phyloP scores from a whole-genome alignment of 2,113 vertebrate species.

The human (Homo sapiens) region DNA sequence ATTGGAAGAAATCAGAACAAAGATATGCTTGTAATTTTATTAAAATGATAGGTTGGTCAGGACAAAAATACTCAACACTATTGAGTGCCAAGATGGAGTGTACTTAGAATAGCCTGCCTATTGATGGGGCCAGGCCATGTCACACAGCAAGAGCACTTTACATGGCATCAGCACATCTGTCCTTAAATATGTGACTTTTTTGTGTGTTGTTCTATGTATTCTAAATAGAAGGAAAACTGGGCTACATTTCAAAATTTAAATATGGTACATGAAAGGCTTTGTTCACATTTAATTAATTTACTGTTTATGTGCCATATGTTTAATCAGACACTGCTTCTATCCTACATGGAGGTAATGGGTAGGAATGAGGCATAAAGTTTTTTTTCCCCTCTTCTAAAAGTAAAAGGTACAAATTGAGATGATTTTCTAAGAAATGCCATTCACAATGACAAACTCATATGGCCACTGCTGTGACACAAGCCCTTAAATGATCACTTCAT shows the following conservation, averaged over 20 bases:
- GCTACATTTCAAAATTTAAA: constrained; percentile 71
- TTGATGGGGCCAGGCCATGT: background rate
- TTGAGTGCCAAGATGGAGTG: background rate
- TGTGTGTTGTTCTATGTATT: constrained; percentile 19
- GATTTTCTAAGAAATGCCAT: constrained; percentile 51
- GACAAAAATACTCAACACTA: background rate
- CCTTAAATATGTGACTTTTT: background rate
- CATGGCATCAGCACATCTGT: background rate
- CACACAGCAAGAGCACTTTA: background rate
- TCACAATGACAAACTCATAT: constrained; percentile 35
- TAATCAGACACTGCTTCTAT: constrained; percentile 47
- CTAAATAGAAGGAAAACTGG: constrained; percentile 66
- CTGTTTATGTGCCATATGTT: constrained; percentile 59
- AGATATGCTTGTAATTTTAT: constrained; percentile 61
- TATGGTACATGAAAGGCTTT: constrained; percentile 65
- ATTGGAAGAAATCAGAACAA: constrained; percentile 63
- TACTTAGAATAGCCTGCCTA: background rate
- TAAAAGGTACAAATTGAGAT: constrained; percentile 55
- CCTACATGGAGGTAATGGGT: constrained; percentile 54
- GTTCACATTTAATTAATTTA: constrained; percentile 73
- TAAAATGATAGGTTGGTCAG: constrained; percentile 61
- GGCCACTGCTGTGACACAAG: constrained; percentile 29
- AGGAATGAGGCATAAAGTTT: background rate
- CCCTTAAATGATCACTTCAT: constrained; percentile 16
- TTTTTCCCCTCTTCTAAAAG: background rate